A percentile compares a stretch with the other conserved stretches of the same genome.
These are phyloP conservation scores for Heliconius eleuchia DNA, from an alignment of 1,140 invertebrate species.

Conservation along the genomic window DNA sequence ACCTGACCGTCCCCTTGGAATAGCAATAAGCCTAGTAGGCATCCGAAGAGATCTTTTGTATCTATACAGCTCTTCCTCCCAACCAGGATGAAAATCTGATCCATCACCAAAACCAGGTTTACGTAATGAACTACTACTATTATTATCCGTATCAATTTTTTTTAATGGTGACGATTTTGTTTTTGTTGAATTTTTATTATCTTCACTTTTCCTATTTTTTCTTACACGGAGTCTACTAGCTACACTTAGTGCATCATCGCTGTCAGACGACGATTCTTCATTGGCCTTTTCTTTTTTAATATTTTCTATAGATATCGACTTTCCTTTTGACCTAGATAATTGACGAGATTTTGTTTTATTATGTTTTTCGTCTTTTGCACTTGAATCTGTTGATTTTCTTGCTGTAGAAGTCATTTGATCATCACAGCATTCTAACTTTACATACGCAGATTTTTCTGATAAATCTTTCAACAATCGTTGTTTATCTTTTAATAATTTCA, in stretches of 20 bases:
- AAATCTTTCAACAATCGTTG: conserved; percentile 70
- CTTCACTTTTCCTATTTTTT: conserved; percentile 70
- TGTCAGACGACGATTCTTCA: conserved; percentile 68
- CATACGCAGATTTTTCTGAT: conserved; percentile 73
- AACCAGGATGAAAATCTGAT: conserved; percentile 88
- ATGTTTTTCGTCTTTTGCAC: conserved; percentile 55
- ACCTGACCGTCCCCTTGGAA: conserved; percentile 81
- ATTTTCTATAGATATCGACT: conserved; percentile 54
- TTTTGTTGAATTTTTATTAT: conserved; percentile 57
- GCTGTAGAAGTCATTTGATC: conserved; percentile 62
- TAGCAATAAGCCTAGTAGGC: conserved; percentile 88
- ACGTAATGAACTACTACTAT: conserved; percentile 68
- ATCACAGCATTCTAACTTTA: conserved; percentile 75
- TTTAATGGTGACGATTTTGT: conserved; percentile 59
- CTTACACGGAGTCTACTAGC: conserved; percentile 65
- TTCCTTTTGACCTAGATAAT: conserved; percentile 51
- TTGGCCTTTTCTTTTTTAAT: conserved; percentile 57
- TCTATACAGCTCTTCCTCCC: conserved; percentile 90
- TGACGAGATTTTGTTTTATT: conserved; percentile 59
- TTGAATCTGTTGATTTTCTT: conserved; percentile 67
- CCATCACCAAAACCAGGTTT: conserved; percentile 87
- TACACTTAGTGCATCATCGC: conserved; percentile 71
- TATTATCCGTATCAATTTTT: conserved; percentile 60
- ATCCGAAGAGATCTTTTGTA: conserved; percentile 91
- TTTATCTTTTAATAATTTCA: conserved; percentile 75